Evolutionary conservation across 2,888 invertebrate genomes (phyloP).

Genomic region (Drosophila longiperda): DNA sequence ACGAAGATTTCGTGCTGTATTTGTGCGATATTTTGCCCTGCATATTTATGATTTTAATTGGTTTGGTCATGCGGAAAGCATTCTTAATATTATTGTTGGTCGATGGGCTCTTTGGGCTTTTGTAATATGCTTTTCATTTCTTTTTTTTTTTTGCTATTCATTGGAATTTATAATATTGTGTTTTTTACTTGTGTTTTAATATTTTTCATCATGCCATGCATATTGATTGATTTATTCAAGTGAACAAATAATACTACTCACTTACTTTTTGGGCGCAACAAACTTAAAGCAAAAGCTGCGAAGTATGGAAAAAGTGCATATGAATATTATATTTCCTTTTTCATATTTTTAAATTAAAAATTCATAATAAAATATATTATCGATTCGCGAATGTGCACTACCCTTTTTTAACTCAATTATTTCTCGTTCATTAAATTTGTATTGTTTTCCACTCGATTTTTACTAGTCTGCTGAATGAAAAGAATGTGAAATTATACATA

Average conservation of each 20-base stretch:
- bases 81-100: constrained; percentile 28
- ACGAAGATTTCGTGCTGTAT: constrained; percentile 48
- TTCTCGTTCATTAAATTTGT: constrained; percentile 5
- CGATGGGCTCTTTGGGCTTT: constrained; percentile 36
- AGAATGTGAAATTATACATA: neutral
- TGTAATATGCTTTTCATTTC: constrained; percentile 39
- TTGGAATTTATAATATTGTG: constrained; percentile 31
- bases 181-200: constrained; percentile 44
- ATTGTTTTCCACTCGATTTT: neutral
- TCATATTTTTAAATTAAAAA: constrained; percentile 12
- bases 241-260: constrained; percentile 38
- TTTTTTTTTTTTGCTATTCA: constrained; percentile 3
- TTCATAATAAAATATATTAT: constrained; percentile 1
- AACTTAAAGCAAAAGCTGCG: constrained; percentile 18
- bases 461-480: constrained; percentile 1
- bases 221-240: constrained; percentile 64
- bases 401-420: constrained; percentile 14
- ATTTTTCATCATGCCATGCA: constrained; percentile 49
- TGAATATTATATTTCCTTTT: neutral
- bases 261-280: constrained; percentile 15
- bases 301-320: constrained; percentile 18
- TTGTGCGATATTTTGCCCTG: constrained; percentile 54
- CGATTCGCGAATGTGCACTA: neutral
- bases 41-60: constrained; percentile 78
- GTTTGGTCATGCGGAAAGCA: constrained; percentile 72